Evolutionary conservation across 1,140 invertebrate genomes (phyloP).

Genomic region (Achatina immaculata): DNA sequence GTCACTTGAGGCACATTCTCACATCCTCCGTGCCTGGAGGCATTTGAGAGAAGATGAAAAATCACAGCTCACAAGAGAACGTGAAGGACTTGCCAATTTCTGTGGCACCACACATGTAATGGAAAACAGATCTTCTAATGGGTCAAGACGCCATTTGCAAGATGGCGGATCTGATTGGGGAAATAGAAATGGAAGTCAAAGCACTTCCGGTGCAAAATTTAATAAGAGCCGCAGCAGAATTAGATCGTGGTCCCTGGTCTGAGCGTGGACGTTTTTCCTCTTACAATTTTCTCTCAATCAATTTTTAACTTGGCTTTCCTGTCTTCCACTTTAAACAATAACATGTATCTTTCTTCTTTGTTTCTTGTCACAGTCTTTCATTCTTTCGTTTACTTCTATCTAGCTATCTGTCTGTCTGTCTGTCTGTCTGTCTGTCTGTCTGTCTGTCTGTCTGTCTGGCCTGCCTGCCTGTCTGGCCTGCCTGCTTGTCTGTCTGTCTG

Average conservation of each 20-base stretch:
- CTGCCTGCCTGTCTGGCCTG: conserved; percentile 9
- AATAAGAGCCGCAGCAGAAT: conserved; percentile 1
- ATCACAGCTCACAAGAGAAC: neutral
- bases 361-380: neutral
- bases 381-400: neutral
- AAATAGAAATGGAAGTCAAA: conserved; percentile 13
- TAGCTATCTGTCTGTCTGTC: conserved; percentile 22
- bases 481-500: conserved; percentile 1
- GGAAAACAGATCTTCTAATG: conserved; percentile 6
- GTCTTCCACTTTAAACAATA: neutral
- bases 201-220: conserved; percentile 5
- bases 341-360: too few relatives aligned
- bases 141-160: conserved; percentile 10
- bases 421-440: conserved; percentile 19
- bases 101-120: neutral
- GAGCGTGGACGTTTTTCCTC: neutral
- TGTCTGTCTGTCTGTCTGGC: conserved; percentile 16
- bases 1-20: neutral
- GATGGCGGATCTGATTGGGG: neutral
- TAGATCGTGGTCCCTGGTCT: neutral
- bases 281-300: neutral
- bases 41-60: neutral
- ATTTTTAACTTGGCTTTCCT: neutral
- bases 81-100: neutral
- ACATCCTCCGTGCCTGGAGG: neutral